These are phyloP conservation scores for Troilus luridus DNA, from an alignment of 2,888 invertebrate genomes.

Conservation along the genomic window DNA sequence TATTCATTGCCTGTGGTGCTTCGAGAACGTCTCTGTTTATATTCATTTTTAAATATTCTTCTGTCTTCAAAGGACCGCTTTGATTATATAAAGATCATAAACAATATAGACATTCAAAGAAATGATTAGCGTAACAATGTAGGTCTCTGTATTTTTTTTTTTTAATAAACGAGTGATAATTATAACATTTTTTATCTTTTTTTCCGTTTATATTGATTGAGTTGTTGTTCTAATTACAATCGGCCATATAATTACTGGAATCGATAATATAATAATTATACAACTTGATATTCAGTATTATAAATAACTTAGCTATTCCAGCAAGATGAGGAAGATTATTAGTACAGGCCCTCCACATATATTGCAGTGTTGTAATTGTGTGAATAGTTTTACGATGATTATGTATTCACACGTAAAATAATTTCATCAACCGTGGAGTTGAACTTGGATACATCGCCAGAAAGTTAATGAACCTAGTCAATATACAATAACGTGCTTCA, in stretches of 20 bases:
- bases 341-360: no score
- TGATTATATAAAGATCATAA: neutral
- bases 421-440: neutral
- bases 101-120: neutral
- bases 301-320: no score
- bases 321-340: no score
- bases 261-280: no score
- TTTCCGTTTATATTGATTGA: no score
- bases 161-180: no score
- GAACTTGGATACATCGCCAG: neutral
- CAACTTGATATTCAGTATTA: no score
- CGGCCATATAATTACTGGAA: no score
- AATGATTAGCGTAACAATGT: neutral
- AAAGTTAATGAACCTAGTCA: neutral
- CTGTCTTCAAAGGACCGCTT: neutral
- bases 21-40: neutral
- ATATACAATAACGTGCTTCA: neutral
- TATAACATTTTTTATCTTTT: no score
- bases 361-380: no score
- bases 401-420: neutral
- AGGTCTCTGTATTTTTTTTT: neutral
- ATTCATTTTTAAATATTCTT: conserved; percentile 7
- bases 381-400: no score
- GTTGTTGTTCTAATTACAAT: no score
- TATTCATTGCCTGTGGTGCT: neutral